These are phyloP conservation scores for Chironomus striatipennis DNA, from an alignment of 1,140 invertebrate species.

Conservation along the genomic window DNA sequence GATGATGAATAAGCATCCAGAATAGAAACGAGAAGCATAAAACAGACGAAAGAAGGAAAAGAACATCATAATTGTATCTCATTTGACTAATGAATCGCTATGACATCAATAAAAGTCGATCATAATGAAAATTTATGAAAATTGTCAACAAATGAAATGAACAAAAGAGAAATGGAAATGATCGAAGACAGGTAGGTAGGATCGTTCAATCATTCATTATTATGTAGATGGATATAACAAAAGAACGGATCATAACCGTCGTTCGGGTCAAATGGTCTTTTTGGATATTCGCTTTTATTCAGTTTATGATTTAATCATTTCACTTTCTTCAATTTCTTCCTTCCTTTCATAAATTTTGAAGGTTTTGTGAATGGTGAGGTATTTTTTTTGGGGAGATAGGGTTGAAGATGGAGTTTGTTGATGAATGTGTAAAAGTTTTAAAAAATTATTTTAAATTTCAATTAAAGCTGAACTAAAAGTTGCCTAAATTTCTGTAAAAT, in stretches of 20 bases:
- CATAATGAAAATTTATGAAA: conserved; percentile 18
- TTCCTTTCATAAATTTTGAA: background rate
- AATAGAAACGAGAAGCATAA: background rate
- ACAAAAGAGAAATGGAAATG: background rate
- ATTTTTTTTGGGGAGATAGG: no score
- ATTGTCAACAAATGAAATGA: conserved; percentile 7
- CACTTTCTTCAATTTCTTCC: background rate
- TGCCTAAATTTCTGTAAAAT: no score
- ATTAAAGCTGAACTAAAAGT: no score
- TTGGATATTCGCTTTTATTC: no score
- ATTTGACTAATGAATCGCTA: conserved; percentile 8
- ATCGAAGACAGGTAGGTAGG: conserved; percentile 2
- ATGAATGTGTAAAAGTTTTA: background rate
- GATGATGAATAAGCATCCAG: background rate
- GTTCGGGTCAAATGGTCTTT: no score
- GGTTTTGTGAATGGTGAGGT: background rate
- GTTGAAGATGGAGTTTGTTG: background rate
- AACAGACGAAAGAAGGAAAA: background rate
- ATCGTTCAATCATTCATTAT: background rate
- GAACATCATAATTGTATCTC: conserved; percentile 23
- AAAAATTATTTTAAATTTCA: background rate
- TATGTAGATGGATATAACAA: no score
- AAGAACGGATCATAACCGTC: no score
- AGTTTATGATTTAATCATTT: background rate
- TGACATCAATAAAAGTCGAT: conserved; percentile 17